Base-by-base conservation (phyloP, 2,113 vertebrate genomes). In the Cichladusa arquata region DNA sequence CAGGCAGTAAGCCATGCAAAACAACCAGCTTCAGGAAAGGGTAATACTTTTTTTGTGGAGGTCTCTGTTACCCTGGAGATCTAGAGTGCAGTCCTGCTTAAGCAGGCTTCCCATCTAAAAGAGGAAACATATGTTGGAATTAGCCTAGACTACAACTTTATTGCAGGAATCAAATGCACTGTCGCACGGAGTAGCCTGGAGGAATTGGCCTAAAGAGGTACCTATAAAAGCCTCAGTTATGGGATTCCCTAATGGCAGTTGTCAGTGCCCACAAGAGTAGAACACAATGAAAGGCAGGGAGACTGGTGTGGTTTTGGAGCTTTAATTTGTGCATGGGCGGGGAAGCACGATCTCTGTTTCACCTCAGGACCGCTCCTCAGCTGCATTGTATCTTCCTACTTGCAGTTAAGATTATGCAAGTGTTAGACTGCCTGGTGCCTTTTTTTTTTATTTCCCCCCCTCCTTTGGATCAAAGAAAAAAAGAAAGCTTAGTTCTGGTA, bases 141-240 rank as follows among this genome's bases (percentile, higher is more conserved):
- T 69, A 91, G 23, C 53, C 44, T 67, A 29, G 64, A 60, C 64
- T 77, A 25, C 42, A 38, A 0, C 23, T 88, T 91, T 48, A 67
- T 70, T 82, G 33, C 56, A 61, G 65, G 34, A 77, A 62, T 82
- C 42, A 51, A 51, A 70, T 83, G 14, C 0, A 4, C 48, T 86
- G 69, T 76, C 0, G 0, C 16, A 42, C 0, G 0, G 54, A 76
- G 25, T 62, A 58, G 62, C 50, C 54, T n/a, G 5, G 36, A 56
- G 58, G 50, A 92, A 50, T 1, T 34, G 56, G 20, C 36, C 50
- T 66, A 8, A 88, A 50, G 29, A 82, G 45, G 58, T 69, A 8
- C 2, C 0, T 73, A 28, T 62, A 45, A 80, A 82, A 85, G 34
- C 62, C 58, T 85, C 36, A 16, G 42, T 80, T 92, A 23, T 5